Base-by-base conservation (phyloP, 2,113 vertebrate genomes). In the Sander vitreus region DNA sequence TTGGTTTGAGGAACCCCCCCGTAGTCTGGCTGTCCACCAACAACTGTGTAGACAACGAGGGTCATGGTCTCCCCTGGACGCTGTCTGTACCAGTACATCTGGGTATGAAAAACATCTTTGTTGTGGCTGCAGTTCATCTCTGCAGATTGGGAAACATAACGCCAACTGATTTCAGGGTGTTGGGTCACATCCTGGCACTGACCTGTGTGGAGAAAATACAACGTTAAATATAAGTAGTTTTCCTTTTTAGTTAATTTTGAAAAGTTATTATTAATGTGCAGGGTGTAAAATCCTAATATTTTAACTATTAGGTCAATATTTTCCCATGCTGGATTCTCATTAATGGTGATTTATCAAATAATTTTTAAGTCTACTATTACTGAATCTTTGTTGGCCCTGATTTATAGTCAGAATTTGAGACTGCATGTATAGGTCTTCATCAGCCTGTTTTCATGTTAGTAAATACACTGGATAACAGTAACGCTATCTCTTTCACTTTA, bases 31-130 rank as follows among this genome's bases (percentile, higher is more conserved):
- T 60, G 0, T 9, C 57, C 78, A 47, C 69, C 64, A 8, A 14
- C 51, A 18, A 10, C 1, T 5, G 86, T 84, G 76, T 48, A 87
- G 13, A 85, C 88, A 0, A 85, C 33, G 1, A 78, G 58, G 2
- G 21, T 81, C 84, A 87, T 87, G 58, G 27, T 55, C 45, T 87
- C 54, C 10, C 84, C 88, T 39, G 78, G 81, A 63, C 63, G 71
- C 59, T 89, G 87, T 19, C 63, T 74, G 77, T 59, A 92, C 85
- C 88, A 90, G 88, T 89, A 83, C 86, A 90, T 87, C 70, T 88
- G 81, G 16, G 0, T 19, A 33, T 90, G 27, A 36, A 0, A 0
- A 14, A 4, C 3, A 4, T 86, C 85, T 86, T 57, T 89, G 6
- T 30, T 91, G 76, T 90, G 89, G 50, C 87, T 91, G 74, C 87